phyloP scores from a whole-genome alignment of 35 echinoderm and acorn worm species.

The Ptychodera flava region DNA sequence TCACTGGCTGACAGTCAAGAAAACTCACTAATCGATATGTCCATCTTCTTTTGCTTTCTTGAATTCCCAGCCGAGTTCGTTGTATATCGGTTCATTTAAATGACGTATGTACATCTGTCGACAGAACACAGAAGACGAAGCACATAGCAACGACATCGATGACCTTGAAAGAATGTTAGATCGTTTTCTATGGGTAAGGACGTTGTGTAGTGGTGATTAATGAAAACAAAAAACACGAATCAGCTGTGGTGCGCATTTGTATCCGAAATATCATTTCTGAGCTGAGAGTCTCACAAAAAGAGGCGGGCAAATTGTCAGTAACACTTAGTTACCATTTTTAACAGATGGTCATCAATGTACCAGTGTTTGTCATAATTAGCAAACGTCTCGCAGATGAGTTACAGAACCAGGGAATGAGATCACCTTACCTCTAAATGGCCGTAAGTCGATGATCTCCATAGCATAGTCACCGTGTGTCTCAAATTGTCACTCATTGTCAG shows the following conservation, averaged over 20 bases:
- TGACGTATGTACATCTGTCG: background rate
- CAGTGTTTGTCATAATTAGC: background rate
- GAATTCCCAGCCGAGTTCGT: background rate
- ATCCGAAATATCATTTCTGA: background rate
- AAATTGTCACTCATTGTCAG: constrained; percentile 53
- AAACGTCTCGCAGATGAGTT: background rate
- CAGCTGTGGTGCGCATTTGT: background rate
- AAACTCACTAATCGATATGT: background rate
- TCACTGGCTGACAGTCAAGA: too few species aligned
- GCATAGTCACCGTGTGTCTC: constrained; percentile 83
- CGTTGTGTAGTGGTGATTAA: too few species aligned
- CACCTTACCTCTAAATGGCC: constrained; percentile 77
- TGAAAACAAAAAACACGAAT: too few species aligned
- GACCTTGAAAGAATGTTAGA: background rate
- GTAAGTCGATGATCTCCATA: constrained; percentile 71
- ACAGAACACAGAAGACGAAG: too few species aligned
- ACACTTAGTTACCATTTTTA: background rate
- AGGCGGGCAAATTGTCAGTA: background rate
- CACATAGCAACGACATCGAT: too few species aligned
- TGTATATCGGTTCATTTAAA: background rate
- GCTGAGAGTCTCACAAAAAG: background rate
- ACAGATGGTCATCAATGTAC: background rate
- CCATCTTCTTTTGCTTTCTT: background rate
- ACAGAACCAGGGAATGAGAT: background rate
- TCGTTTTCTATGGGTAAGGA: too few species aligned